Base-by-base conservation (phyloP, 2,888 invertebrate species). In the Epinotia brunnichana region DNA sequence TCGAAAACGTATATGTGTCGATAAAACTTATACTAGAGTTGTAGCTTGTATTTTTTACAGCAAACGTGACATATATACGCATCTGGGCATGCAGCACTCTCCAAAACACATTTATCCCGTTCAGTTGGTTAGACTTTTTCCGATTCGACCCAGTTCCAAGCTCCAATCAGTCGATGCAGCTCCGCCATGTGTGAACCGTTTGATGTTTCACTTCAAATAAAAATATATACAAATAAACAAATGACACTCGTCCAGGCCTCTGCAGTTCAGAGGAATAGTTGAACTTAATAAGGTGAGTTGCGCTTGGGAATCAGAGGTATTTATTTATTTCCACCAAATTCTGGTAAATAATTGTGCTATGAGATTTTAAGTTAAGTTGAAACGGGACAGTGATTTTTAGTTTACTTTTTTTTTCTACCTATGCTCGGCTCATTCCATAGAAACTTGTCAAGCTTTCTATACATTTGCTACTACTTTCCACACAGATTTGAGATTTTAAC, bases 131-230 rank as follows among this genome's bases (percentile, higher is more conserved):
- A 3, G 66, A 66, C 24, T 66, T 63, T 67, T 54, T 61, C 71
- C 71, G 35, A 44, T 57, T 41, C 57, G 56, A 68, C 69, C 71
- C 51, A 74, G 67, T 72, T 74, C 44, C 74, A 7, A 41, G 57
- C 69, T 59, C 71, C 77, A 75, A 78, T 78, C 78, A 76, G 71
- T 76, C 74, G 69, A 75, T 73, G 78, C 76, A 67, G 66, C 10
- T 13, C 57, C 57, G 56, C 72, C 72, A 72, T 68, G 67, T 72
- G 72, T 72, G 56, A 68, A 62, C 56, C 53, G 72, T 62, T 72
- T 72, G 72, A 72, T 72, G 72, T 72, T 35, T 60, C 60, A 67
- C 17, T 41, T 56, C 19, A 56, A 56, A 61, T 72, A 44, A 69
- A 35, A 69, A 69, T 21, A 35, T 35, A 64, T 64, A 64, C 24